Evolutionary conservation across 2,888 invertebrate genomes (phyloP).

Genomic region (Noctua fimbriata): DNA sequence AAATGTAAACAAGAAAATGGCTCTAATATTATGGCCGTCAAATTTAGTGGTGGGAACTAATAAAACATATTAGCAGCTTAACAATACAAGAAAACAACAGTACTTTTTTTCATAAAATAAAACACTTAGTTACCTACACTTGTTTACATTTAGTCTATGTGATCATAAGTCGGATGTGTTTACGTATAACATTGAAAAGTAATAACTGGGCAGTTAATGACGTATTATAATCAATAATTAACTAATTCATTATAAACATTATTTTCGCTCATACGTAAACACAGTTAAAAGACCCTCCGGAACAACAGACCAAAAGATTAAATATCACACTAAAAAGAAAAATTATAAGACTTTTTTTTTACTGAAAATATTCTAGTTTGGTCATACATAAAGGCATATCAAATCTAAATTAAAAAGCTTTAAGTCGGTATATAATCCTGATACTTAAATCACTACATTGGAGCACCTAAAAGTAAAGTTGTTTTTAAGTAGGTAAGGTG

Average conservation of each 20-base stretch:
- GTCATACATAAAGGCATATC: constrained; percentile 72
- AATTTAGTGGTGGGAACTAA: constrained; percentile 74
- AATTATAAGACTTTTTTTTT: constrained; percentile 58
- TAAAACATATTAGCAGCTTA: constrained; percentile 57
- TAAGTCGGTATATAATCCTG: constrained; percentile 75
- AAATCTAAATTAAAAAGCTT: constrained; percentile 79
- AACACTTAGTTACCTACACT: constrained; percentile 69
- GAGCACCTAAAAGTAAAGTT: constrained; percentile 76
- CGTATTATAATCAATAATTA: constrained; percentile 40
- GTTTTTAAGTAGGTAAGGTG: constrained; percentile 63
- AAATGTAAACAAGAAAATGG: constrained; percentile 87
- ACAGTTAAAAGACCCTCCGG: constrained; percentile 70
- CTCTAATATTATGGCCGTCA: constrained; percentile 75
- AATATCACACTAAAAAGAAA: constrained; percentile 64
- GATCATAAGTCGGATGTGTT: constrained; percentile 71
- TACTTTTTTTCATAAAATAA: constrained; percentile 60
- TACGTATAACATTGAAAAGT: constrained; percentile 73
- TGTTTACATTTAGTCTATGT: constrained; percentile 86
- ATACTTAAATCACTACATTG: constrained; percentile 76
- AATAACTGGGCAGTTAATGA: constrained; percentile 64
- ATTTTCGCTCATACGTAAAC: constrained; percentile 70
- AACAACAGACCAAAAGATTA: constrained; percentile 79
- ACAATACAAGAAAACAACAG: constrained; percentile 61
- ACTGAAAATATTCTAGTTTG: constrained; percentile 70
- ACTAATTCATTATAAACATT: constrained; percentile 51